Percentiles rank a stretch among this genome's conserved stretches.
phyloP scores from a whole-genome alignment of 2,113 vertebrate species.

The Tyrannus savana region DNA sequence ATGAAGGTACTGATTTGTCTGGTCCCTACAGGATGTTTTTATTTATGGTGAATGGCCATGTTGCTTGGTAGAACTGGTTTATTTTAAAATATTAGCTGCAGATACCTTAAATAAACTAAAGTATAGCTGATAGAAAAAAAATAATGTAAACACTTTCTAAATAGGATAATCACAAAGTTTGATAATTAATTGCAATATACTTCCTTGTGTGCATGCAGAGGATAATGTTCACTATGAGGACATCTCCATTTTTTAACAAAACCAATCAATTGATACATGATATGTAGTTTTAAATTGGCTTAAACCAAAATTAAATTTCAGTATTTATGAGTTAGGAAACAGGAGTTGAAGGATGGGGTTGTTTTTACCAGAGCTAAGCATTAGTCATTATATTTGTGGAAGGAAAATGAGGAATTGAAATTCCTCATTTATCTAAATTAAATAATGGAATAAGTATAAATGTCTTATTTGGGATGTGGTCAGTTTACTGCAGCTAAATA shows the following conservation, averaged over 20 bases:
- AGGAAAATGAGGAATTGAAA: background rate
- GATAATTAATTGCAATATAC: background rate
- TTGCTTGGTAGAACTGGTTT: background rate
- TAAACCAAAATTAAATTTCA: background rate
- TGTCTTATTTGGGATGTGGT: background rate
- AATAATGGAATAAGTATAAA: background rate
- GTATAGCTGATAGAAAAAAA: background rate
- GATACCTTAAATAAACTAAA: background rate
- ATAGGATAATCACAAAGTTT: background rate
- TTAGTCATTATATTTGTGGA: background rate
- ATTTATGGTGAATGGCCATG: background rate
- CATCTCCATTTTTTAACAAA: background rate
- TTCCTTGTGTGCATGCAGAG: background rate
- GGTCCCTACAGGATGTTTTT: slow-evolving; percentile 2
- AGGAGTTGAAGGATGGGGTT: background rate
- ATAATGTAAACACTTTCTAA: background rate
- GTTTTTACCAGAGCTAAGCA: background rate
- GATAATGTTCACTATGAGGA: background rate
- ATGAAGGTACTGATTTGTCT: slow-evolving; percentile 11
- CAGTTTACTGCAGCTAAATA: background rate
- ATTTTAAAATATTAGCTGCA: background rate
- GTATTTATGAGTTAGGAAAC: background rate
- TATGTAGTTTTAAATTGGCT: background rate
- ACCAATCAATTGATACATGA: background rate
- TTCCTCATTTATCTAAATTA: background rate